Evolutionary conservation across 1,140 invertebrate genomes (phyloP), one percentile per base, ranked within the genome.

Genomic region (Bursaphelenchus mucronatus): DNA sequence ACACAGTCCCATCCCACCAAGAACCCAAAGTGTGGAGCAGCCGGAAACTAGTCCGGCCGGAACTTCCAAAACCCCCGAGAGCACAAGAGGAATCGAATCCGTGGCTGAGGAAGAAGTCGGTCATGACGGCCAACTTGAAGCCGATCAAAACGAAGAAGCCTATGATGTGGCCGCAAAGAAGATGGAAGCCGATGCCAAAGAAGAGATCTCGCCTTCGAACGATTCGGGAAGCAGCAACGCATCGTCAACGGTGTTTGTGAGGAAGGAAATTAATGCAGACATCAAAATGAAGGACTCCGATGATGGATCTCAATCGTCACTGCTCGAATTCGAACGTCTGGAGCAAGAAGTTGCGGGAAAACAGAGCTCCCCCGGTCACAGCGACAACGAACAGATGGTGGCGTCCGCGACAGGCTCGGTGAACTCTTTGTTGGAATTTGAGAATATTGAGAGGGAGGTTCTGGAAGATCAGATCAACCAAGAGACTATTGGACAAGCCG

Each of bases 241-340:
- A 1, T 30, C 30, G 5, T 30, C 30, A 5, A 30, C 30, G 30
- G 30, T 30, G 2, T 30, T 30, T 5, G 30, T 30, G 30, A 1
- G 30, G 30, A 30, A 30, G 30, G 30, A 30, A 30, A 30, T 30
- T 5, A 30, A 30, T 5, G 2, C 30, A 5, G 30, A 30, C 30
- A 5, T 30, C 30, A 30, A 30, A 30, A 30, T 30, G 30, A 30
- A 30, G 5, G 30, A 30, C 13, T 59, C 57, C 3, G 74, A 76
- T 50, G 74, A 76, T 43, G 71, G 73, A 8, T 71, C 67, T 10
- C 54, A 75, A 21, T 69, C 67, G 8, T 73, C 65, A 40, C 63
- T 76, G 1, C 75, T 78, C 63, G 75, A 76, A 56, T 78, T 76
- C 30, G 75, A 76, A 58, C 39, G 75, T 54, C 64, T 76, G 10